Evolutionary conservation across 2,888 invertebrate genomes (phyloP), one percentile per base, ranked within the genome.

Genomic region (Ischnura elegans): DNA sequence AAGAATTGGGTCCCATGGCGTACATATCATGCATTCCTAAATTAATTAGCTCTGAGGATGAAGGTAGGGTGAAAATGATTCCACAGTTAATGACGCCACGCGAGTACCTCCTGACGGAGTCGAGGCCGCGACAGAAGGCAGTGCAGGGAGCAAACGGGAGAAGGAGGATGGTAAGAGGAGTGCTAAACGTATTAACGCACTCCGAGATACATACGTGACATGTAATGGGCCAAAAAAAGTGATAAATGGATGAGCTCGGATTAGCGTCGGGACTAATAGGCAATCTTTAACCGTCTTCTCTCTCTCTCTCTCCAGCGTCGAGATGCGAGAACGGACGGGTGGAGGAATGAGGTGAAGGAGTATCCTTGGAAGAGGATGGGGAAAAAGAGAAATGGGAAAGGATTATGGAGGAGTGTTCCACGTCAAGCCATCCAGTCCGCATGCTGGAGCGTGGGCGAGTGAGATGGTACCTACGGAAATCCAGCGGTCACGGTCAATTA

Each of bases 401-500:
- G n/a, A n/a, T 51, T 51, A 51, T 51, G 13, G 51, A 6, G 61
- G 61, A 8, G 13, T 16, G 76, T 61, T 8, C 21, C 2, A 61
- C 8, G n/a, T n/a, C 61, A n/a, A 61, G n/a, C 61, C 21, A 10
- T 5, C 61, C n/a, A 25, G 61, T 61, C n/a, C 61, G 6, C 61
- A 25, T 10, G 76, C 13, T 8, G 10, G 76, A 36, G 76, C 13
- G 76, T 29, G 76, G 29, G 76, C 16, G 76, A 36, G 36, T 76
- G 86, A 43, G 86, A 86, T 86, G 43, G 86, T 46, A 46, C 86
- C 45, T 46, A 46, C 86, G 86, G 86, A 46, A 86, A 86, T 46
- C 46, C 46, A 86, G 86, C 86, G 86, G 86, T 86, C 46, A 86
- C 45, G 86, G 86, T 45, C 86, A 86, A 86, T 46, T 46, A 86